A percentile compares a stretch with the other conserved stretches of the same genome.
Conservation (phyloP, 2,797 vertebrate species). For the Fistularia tabacaria region DNA sequence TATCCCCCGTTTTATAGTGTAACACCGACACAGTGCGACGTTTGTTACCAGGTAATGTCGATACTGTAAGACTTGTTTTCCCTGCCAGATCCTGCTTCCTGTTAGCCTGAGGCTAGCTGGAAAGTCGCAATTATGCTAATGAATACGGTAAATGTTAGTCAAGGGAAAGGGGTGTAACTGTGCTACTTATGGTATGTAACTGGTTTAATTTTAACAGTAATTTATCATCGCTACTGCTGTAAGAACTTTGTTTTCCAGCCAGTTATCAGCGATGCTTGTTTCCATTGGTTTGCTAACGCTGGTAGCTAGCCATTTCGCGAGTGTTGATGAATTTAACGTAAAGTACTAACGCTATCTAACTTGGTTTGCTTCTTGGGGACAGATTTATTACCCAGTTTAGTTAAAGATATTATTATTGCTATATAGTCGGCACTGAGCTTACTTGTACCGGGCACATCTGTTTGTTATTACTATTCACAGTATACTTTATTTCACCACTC, state of each 20-base stretch:
- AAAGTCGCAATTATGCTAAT: slow-evolving; percentile 53
- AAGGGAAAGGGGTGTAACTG: slow-evolving; percentile 33
- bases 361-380: slow-evolving; percentile 20
- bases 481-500: slow-evolving; percentile 34
- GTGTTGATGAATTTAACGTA: slow-evolving; percentile 34
- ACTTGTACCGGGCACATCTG: not conserved
- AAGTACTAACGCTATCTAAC: slow-evolving; percentile 26
- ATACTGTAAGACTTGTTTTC: slow-evolving; percentile 67
- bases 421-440: not conserved
- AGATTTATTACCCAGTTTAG: slow-evolving; percentile 3
- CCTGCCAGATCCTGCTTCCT: slow-evolving; percentile 64
- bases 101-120: slow-evolving; percentile 65
- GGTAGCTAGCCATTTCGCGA: slow-evolving; percentile 62
- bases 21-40: slow-evolving; percentile 25
- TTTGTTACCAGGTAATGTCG: slow-evolving; percentile 62
- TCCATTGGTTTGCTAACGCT: slow-evolving; percentile 49
- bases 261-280: slow-evolving; percentile 19
- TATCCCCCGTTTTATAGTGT: not conserved
- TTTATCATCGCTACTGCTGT: slow-evolving; percentile 13
- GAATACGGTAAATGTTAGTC: slow-evolving; percentile 39
- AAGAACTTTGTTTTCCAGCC: slow-evolving; percentile 38
- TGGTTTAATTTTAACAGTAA: slow-evolving; percentile 7
- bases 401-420: not conserved
- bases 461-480: slow-evolving; percentile 10
- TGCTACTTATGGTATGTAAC: not conserved